Conservation (phyloP, 2,113 vertebrate genomes). For the Larimichthys polyactis region DNA sequence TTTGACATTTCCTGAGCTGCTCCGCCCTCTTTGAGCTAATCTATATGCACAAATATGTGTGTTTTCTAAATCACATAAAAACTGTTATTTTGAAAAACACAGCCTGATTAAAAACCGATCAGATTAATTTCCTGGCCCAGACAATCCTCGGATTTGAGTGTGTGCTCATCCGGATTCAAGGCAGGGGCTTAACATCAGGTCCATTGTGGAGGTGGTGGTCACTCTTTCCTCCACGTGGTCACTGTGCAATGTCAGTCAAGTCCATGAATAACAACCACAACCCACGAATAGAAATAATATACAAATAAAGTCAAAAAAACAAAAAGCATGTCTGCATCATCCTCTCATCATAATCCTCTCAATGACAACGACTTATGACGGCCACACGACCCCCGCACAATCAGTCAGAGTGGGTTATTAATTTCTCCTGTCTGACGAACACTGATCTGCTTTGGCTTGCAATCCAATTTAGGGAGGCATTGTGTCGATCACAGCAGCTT, state of each 20-base stretch:
- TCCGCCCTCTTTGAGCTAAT: not conserved
- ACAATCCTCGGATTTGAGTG: slow-evolving; percentile 72
- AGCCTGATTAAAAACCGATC: slow-evolving; percentile 24
- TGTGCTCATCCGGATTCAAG: slow-evolving; percentile 59
- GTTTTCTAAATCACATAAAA: slow-evolving; percentile 1
- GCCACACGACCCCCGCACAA: slow-evolving; percentile 49
- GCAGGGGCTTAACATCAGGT: slow-evolving; percentile 37
- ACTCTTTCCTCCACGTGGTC: slow-evolving; percentile 32
- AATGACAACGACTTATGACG: slow-evolving; percentile 48
- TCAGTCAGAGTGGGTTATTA: slow-evolving; percentile 56
- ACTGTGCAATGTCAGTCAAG: not conserved
- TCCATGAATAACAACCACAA: not conserved
- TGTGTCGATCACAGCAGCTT: not conserved
- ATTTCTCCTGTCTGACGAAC: slow-evolving; percentile 22
- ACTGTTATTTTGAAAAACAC: slow-evolving; percentile 21
- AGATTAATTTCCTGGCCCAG: slow-evolving; percentile 61
- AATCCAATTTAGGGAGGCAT: not conserved
- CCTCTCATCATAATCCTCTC: slow-evolving; percentile 74
- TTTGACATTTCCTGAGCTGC: slow-evolving; percentile 26
- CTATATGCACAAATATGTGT: not conserved
- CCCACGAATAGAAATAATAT: not conserved
- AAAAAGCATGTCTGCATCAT: slow-evolving; percentile 14
- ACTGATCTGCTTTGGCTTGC: not conserved
- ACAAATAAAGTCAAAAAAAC: not conserved
- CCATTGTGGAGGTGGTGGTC: slow-evolving; percentile 16